phyloP scores from a whole-genome alignment of 2,797 vertebrate genomes.

The Schizopygopsis malacanthus region DNA sequence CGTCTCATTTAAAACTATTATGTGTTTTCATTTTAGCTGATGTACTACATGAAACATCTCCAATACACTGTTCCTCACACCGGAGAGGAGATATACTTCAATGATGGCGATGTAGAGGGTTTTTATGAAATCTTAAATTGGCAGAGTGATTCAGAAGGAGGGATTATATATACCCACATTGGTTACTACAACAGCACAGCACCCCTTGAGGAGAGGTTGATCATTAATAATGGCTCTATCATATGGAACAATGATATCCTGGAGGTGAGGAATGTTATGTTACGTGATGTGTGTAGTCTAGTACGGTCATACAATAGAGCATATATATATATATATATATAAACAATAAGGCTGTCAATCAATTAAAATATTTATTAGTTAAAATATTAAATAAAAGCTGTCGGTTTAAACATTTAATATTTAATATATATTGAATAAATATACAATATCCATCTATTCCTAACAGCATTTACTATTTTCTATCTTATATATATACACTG shows the following conservation, averaged over 20 bases:
- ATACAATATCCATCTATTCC: neutral
- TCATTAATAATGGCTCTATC: slow-evolving; percentile 76
- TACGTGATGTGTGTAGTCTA: neutral
- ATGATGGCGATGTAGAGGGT: slow-evolving; percentile 77
- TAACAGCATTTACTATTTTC: neutral
- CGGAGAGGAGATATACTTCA: slow-evolving; percentile 72
- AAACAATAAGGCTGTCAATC: neutral
- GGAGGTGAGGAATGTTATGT: slow-evolving; percentile 71
- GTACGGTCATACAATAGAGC: neutral
- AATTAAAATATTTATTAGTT: neutral
- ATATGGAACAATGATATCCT: slow-evolving; percentile 79
- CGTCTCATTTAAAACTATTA: neutral
- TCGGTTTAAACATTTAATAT: neutral
- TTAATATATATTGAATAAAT: neutral
- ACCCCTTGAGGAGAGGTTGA: slow-evolving; percentile 64
- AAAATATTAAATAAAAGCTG: neutral
- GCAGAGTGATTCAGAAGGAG: slow-evolving; percentile 74
- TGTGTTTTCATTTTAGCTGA: slow-evolving; percentile 72
- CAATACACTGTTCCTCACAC: slow-evolving; percentile 77
- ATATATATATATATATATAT: too few relatives aligned
- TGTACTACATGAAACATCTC: slow-evolving; percentile 85
- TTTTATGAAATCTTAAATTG: slow-evolving; percentile 87
- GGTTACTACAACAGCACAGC: slow-evolving; percentile 75
- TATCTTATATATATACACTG: neutral
- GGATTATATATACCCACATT: slow-evolving; percentile 74